Evolutionary conservation across 1,140 invertebrate genomes (phyloP).

Genomic region (Acromyrmex heyeri): DNA sequence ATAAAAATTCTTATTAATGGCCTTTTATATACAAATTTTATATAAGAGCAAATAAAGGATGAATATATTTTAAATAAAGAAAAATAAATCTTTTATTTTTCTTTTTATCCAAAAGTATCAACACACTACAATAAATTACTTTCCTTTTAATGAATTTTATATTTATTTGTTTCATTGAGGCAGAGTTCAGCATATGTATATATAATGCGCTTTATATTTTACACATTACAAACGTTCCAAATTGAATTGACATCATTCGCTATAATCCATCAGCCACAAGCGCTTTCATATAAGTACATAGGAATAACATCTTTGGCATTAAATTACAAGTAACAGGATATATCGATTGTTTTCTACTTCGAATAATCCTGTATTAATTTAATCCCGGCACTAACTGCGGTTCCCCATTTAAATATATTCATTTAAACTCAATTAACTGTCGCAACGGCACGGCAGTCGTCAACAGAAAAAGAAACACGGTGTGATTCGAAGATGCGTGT

Average conservation of each 20-base stretch:
- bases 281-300: constrained; percentile 23
- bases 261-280: constrained; percentile 38
- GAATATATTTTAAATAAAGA: constrained; percentile 13
- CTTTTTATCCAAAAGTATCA: background rate
- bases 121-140: constrained; percentile 17
- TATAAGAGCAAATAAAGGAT: background rate
- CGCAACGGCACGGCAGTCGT: constrained; percentile 55
- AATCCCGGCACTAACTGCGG: constrained; percentile 48
- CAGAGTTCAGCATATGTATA: constrained; percentile 39
- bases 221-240: constrained; percentile 32
- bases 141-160: constrained; percentile 24
- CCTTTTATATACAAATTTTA: constrained; percentile 10
- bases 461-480: constrained; percentile 56
- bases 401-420: constrained; percentile 30
- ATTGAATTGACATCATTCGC: constrained; percentile 23
- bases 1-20: background rate
- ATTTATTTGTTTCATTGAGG: constrained; percentile 33
- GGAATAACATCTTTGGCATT: constrained; percentile 40
- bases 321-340: constrained; percentile 47
- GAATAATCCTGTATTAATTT: constrained; percentile 46
- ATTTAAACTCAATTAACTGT: constrained; percentile 44
- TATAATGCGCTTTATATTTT: constrained; percentile 44
- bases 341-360: constrained; percentile 51
- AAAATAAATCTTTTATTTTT: constrained; percentile 7
- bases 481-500: constrained; percentile 50